A percentile compares a stretch with the other conserved stretches of the same genome.
Conservation (phyloP, 2,797 vertebrate genomes). For the Zalophus californianus region DNA sequence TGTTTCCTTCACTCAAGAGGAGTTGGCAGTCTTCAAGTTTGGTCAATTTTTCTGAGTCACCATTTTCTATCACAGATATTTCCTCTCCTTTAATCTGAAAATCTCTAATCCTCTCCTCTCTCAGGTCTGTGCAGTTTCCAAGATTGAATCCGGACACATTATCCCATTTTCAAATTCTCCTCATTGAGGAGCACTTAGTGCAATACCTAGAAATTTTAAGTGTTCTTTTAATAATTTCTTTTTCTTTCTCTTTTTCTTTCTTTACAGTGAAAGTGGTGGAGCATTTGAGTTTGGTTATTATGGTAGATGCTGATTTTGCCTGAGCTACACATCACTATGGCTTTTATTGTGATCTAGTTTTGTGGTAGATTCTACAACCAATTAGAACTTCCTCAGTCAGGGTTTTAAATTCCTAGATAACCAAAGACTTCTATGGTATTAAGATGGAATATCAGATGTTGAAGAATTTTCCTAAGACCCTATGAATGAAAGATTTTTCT, state of each 20-base stretch:
- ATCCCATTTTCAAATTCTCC: neutral
- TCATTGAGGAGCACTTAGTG: neutral
- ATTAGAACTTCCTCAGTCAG: neutral
- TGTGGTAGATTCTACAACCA: conserved; percentile 15
- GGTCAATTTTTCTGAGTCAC: neutral
- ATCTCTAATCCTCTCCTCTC: neutral
- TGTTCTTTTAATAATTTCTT: neutral
- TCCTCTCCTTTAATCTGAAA: neutral
- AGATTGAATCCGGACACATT: neutral
- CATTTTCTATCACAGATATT: neutral
- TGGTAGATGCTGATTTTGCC: neutral
- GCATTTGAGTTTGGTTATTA: neutral
- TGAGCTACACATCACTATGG: neutral
- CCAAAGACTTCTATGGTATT: neutral
- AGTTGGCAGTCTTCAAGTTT: neutral
- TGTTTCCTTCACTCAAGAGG: neutral
- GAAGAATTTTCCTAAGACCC: neutral
- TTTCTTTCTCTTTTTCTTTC: conserved; percentile 1
- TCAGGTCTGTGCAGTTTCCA: neutral
- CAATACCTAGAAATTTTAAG: neutral
- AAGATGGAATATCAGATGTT: neutral
- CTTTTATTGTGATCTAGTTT: neutral
- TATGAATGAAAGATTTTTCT: neutral
- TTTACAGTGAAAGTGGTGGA: neutral
- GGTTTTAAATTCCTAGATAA: neutral